Percentiles rank a stretch among this genome's conserved stretches.
phyloP scores from a whole-genome alignment of 2,888 invertebrate genomes.

The Pristionchus maxplancki region DNA sequence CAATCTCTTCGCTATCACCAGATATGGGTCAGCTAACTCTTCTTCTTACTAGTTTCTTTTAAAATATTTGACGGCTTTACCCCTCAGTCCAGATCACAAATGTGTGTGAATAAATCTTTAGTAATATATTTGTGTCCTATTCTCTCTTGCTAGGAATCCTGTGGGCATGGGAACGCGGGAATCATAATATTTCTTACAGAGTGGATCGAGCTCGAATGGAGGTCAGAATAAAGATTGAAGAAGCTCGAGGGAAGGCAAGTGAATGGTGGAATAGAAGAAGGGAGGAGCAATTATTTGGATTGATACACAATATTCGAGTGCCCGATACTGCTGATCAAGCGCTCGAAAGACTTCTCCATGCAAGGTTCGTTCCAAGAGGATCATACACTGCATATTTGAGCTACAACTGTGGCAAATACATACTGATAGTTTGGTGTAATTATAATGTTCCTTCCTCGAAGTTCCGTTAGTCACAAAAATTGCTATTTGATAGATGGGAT shows the following conservation, averaged over 20 bases:
- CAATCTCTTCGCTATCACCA: conserved; percentile 7
- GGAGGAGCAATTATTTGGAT: not conserved
- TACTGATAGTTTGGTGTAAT: too few species aligned
- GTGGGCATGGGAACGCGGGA: too few species aligned
- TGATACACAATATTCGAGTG: conserved; percentile 24
- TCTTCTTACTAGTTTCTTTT: too few species aligned
- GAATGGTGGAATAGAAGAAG: conserved; percentile 24
- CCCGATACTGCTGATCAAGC: conserved; percentile 48
- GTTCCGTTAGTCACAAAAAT: too few species aligned
- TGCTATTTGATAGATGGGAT: too few species aligned
- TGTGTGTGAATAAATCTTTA: not conserved
- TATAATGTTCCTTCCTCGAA: too few species aligned
- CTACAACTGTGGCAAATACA: too few species aligned
- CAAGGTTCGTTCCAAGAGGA: conserved; percentile 28
- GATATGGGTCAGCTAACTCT: not conserved
- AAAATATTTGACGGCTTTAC: too few species aligned
- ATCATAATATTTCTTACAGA: not conserved
- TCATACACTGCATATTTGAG: too few species aligned
- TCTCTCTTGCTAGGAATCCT: too few species aligned
- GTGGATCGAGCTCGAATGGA: not conserved
- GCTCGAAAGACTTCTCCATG: conserved; percentile 24
- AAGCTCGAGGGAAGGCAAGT: not conserved
- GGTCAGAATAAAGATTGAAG: not conserved
- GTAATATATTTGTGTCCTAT: not conserved
- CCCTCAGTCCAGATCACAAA: too few species aligned